Percentiles rank a stretch among this genome's conserved stretches.
phyloP scores from a whole-genome alignment of 30 jellyfish, hydroid and myxozoan genomes.

The Hydractinia symbiolongicarpus region DNA sequence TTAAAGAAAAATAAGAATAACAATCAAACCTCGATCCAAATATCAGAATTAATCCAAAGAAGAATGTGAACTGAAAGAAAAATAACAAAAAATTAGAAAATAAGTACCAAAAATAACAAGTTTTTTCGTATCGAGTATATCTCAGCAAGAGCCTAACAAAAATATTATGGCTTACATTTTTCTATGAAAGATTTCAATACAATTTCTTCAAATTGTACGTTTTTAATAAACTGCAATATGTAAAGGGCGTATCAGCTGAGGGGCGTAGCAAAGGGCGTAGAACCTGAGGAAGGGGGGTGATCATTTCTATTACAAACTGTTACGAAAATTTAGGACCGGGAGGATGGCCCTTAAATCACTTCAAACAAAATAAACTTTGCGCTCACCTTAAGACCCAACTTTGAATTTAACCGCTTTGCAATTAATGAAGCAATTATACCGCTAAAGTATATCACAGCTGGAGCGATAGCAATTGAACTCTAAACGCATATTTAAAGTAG shows the following conservation, averaged over 20 bases:
- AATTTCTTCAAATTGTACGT: too few relatives aligned
- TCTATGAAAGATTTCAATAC: too few relatives aligned
- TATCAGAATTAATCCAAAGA: conserved; percentile 46
- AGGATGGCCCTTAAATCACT: too few relatives aligned
- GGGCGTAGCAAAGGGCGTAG: too few relatives aligned
- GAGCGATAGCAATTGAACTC: conserved; percentile 88
- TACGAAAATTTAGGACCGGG: too few relatives aligned
- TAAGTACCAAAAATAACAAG: background rate
- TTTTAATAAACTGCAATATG: too few relatives aligned
- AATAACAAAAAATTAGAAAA: background rate
- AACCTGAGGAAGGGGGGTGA: too few relatives aligned
- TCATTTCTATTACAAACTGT: too few relatives aligned
- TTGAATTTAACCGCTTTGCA: conserved; percentile 54
- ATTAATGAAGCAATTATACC: conserved; percentile 69
- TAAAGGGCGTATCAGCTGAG: too few relatives aligned
- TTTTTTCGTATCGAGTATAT: background rate
- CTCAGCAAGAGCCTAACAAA: too few relatives aligned
- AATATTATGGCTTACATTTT: too few relatives aligned
- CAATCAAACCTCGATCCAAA: conserved; percentile 51
- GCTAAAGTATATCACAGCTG: conserved; percentile 67
- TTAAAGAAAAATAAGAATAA: background rate
- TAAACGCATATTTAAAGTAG: background rate
- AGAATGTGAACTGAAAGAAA: conserved; percentile 51
- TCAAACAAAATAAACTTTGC: background rate
- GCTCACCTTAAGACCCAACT: conserved; percentile 68